Conservation (phyloP, 2,113 vertebrate genomes). For the Bubalus kerabau region DNA sequence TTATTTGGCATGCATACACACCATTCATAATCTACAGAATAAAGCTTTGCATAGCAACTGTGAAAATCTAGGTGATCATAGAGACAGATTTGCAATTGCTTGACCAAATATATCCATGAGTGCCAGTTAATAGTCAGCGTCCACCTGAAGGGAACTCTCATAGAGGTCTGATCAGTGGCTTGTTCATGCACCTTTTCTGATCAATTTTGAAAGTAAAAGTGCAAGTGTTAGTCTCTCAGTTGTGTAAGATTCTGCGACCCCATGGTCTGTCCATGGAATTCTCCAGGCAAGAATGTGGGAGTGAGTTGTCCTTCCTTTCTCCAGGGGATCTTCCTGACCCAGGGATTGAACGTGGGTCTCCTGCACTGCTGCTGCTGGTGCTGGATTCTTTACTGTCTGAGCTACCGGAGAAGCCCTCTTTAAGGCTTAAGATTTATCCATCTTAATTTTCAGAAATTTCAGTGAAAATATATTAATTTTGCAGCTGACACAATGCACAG, state of each 20-base stretch:
- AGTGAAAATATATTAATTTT: background rate
- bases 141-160: background rate
- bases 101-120: background rate
- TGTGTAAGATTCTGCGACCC: rapidly evolving
- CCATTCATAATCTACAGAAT: background rate
- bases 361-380: background rate
- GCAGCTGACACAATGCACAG: background rate
- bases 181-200: background rate
- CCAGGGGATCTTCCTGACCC: background rate
- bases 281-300: background rate
- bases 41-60: background rate
- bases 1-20: background rate
- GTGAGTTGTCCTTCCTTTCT: background rate
- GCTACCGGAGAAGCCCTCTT: background rate
- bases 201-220: background rate
- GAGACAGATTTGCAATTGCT: background rate
- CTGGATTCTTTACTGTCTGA: background rate
- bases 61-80: background rate
- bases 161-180: background rate
- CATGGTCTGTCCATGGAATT: background rate
- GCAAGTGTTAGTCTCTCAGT: background rate
- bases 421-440: background rate
- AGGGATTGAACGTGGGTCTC: background rate
- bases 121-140: background rate
- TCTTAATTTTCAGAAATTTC: background rate